Base-by-base conservation (phyloP, 2,113 vertebrate genomes). In the Manacus vitellinus region DNA sequence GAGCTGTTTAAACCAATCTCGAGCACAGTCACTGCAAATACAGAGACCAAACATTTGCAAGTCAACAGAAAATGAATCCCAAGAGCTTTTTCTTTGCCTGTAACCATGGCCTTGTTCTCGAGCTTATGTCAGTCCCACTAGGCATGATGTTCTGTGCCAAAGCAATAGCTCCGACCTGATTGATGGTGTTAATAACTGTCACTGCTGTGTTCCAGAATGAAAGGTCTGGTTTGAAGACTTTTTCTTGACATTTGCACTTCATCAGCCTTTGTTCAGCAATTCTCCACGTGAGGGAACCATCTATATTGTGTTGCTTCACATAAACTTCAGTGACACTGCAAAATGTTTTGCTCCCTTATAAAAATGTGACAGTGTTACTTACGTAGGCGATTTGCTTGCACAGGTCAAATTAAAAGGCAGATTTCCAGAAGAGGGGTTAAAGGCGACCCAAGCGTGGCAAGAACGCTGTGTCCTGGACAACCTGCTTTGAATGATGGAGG, bases 141-240 rank as follows among this genome's bases (percentile, higher is more conserved):
- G 79, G 85, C 95, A 68, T 1, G 68, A 84, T 39, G 39, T 65
- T 24, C 43, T 78, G 62, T 89, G 96, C 95, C 96, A 96, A 6
- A 89, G 86, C 75, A 82, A 85, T 94, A 70, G 88, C 96, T 89
- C n/a, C 1, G 0, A 72, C 87, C 94, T 97, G 96, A 96, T 95
- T 91, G 94, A 96, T 96, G 88, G 83, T 96, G 91, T 96, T 97
- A 94, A 95, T 96, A 97, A 96, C 95, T 96, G 95, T 96, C 96
- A 96, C 65, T 2, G 58, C 92, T 41, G 49, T 91, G 91, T 46
- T 95, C 94, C 76, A 47, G 79, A 94, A 92, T 91, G 92, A 95
- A 95, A 96, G 95, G 92, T 96, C 95, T 97, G 89, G 58, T 97
- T 89, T 92, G 92, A 94, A 89, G 92, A 95, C 86, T 96, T 94